Percentiles rank a stretch among this genome's conserved stretches.
Evolutionary conservation across 2,113 vertebrate species (phyloP).

Genomic region (Nothocercus nigrocapillus): DNA sequence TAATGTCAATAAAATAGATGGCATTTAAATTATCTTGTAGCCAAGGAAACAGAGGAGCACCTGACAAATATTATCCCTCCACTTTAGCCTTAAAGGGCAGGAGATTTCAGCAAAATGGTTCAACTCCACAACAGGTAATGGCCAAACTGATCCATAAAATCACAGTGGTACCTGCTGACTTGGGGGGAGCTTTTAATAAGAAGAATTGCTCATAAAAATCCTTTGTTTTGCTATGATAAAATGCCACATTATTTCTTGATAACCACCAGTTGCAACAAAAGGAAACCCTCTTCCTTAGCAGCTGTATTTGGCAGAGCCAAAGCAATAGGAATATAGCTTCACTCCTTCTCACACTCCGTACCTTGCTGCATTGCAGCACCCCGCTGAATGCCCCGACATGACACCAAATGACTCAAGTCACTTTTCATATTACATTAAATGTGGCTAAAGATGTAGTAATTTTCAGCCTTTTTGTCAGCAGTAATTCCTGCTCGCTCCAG

Average conservation of each 20-base stretch:
- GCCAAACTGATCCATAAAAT: not conserved
- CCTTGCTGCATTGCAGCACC: not conserved
- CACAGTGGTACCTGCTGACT: not conserved
- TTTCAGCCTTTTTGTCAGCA: not conserved
- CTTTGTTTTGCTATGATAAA: not conserved
- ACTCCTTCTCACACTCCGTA: not conserved
- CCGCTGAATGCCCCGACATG: not conserved
- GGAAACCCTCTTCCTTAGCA: not conserved
- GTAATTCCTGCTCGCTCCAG: accelerated
- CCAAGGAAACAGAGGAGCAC: slow-evolving; percentile 26
- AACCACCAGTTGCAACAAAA: not conserved
- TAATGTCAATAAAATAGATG: slow-evolving; percentile 19
- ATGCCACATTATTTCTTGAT: not conserved
- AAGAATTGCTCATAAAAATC: not conserved
- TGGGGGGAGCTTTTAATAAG: not conserved
- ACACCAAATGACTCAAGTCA: too few species aligned
- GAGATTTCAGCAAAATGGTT: accelerated
- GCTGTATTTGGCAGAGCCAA: not conserved
- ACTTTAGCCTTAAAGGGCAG: not conserved
- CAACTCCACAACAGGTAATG: not conserved
- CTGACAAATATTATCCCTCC: not conserved
- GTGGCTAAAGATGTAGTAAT: accelerated
- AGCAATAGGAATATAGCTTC: not conserved
- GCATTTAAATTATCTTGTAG: slow-evolving; percentile 7
- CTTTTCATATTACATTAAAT: accelerated